These are phyloP conservation scores for Sparus aurata DNA, from an alignment of 2,797 vertebrate genomes.

Conservation along the genomic window DNA sequence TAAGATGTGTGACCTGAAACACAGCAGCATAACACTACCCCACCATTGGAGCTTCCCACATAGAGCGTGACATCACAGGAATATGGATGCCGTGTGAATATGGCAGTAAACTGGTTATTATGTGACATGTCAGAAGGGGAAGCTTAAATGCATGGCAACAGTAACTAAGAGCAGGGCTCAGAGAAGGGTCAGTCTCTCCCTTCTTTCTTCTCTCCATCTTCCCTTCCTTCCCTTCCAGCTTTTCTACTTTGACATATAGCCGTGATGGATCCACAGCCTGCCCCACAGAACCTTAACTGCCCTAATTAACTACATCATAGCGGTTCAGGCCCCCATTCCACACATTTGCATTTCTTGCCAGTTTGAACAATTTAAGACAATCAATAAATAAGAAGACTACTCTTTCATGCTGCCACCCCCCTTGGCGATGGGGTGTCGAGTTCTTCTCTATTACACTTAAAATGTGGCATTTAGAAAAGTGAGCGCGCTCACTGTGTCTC, in stretches of 20 bases:
- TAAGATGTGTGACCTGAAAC: too few species aligned
- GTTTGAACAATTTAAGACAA: conserved; percentile 24
- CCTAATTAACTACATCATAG: conserved; percentile 4
- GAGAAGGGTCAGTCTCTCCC: background rate
- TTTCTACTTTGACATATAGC: background rate
- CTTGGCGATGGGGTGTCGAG: background rate
- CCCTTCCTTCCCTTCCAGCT: background rate
- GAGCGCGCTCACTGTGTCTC: background rate
- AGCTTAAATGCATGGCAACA: background rate
- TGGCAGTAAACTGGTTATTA: too few species aligned
- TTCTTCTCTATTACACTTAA: conserved; percentile 2
- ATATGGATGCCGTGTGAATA: too few species aligned
- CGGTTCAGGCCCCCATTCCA: background rate
- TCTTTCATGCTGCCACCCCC: background rate
- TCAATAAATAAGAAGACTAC: conserved; percentile 15
- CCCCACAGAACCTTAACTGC: background rate
- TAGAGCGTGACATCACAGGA: too few species aligned
- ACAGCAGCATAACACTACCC: too few species aligned
- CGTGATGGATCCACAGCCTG: conserved; percentile 1
- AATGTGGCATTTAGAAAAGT: conserved; percentile 36
- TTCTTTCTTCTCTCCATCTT: background rate
- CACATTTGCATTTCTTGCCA: conserved; percentile 15
- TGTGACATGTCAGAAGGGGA: too few species aligned
- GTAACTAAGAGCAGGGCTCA: too few species aligned
- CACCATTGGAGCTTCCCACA: too few species aligned